Evolutionary conservation across 2,888 invertebrate species (phyloP), one percentile per base, ranked within the genome.

Genomic region (Poecilobothrus nobilitatus): DNA sequence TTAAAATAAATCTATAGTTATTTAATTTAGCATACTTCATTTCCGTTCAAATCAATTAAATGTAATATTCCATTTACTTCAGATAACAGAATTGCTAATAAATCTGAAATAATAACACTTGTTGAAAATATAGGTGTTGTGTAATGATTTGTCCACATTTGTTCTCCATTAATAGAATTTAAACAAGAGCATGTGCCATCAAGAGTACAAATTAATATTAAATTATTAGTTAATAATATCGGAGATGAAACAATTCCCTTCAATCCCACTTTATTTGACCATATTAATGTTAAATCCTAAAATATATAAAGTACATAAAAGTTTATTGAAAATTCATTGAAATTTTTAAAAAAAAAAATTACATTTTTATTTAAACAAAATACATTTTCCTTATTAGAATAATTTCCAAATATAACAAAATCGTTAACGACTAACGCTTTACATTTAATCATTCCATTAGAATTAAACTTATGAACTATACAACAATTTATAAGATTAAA

Each of bases 341-440:
- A 5, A 37, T 37, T 8, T 10, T 37, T 8, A 34, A 34, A 34
- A 34, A 37, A 37, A 37, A 37, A 53, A 53, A 18, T 67, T 72
- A 76, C 77, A 73, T 72, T 73, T 70, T 71, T 71, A 71, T 78
- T 74, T 18, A 80, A 68, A 67, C 79, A 79, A 34, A 75, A 72
- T 1, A 81, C 71, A 74, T 81, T 81, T 20, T 74, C 74, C 7
- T 75, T 74, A 0, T 74, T 83, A 63, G 84, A 83, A 71, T 86
- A 86, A 64, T 80, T 80, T 66, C 85, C 83, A 64, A 88, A 83
- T 0, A 88, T 76, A 33, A 83, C 82, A 0, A 89, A 88, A 10
- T 85, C 84, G 0, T 88, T 86, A 78, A 92, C 90, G 33, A 91
- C 80, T 0, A 92, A 88, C 0, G 80, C 76, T 68, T 76, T 77